Base-by-base conservation (phyloP, 1,140 invertebrate species). In the Macrosteles quadrilineatus region DNA sequence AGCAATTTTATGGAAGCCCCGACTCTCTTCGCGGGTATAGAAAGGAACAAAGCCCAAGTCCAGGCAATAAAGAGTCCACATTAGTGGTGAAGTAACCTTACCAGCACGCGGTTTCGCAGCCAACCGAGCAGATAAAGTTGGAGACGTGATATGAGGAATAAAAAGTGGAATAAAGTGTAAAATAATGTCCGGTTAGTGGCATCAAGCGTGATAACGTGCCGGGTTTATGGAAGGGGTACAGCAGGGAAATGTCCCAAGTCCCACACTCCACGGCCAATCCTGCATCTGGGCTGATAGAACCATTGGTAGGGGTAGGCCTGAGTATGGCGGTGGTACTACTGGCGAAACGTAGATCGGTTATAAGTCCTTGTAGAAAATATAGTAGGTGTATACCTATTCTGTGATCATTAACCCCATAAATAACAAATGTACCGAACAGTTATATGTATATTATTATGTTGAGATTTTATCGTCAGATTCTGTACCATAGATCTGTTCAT, bases 101-200 rank as follows among this genome's bases (percentile, higher is more conserved):
- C 6, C 47, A 11, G 3, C n/a, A 21, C 47, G 47, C n/a, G 14
- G 21, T 50, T 21, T 17, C 47, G 47, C 47, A 17, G 21, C 21
- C 47, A 50, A 50, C 47, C 14, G 47, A 21, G 21, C 47, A 50
- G 47, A 50, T 50, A 50, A 50, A 50, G 47, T 50, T 50, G n/a
- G n/a, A 19, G 47, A 50, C 14, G 47, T 50, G 47, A 50, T 50
- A 50, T 27, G 55, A 59, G 55, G 25, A 59, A 59, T 59, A 59
- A 59, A 59, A 59, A 59, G 55, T 59, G 23, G 55, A 30, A 59
- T 59, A 59, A 59, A 59, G 55, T 59, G 55, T 59, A 59, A 59
- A 29, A 27, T 59, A 30, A 59, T 30, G 55, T 14, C 25, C 55
- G n/a, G 55, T 59, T 59, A 59, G 55, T 30, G 21, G 55, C 47